phyloP scores from a whole-genome alignment of 92 coral and sea anemone species.

The Epizoanthus ramosus region DNA sequence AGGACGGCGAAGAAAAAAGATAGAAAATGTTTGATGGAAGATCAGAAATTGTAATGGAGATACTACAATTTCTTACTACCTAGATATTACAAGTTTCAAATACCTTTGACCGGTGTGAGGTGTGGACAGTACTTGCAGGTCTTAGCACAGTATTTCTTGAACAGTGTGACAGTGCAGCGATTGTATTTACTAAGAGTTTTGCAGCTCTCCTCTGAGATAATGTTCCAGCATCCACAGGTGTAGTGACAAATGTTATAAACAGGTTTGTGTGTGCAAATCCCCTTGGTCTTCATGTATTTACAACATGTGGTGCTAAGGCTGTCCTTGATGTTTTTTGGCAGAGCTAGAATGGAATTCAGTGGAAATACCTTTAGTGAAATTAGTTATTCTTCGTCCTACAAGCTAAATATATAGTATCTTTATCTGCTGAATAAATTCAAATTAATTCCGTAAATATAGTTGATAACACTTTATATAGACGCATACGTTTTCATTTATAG shows the following conservation, averaged over 20 bases:
- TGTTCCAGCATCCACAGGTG: conserved; percentile 39
- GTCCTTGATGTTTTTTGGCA: conserved; percentile 26
- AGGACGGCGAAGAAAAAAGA: no score
- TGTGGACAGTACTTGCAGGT: conserved; percentile 29
- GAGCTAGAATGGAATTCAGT: neutral
- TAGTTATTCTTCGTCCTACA: no score
- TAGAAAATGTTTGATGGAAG: no score
- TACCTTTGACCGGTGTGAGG: neutral
- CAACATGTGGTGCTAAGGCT: conserved; percentile 3
- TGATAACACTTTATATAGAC: no score
- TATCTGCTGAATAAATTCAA: neutral
- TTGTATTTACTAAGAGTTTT: neutral
- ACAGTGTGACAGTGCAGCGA: neutral
- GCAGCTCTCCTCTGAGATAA: conserved; percentile 15
- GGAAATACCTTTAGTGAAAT: neutral
- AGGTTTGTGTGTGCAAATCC: conserved; percentile 18
- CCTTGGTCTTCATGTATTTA: conserved; percentile 37
- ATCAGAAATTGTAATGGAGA: no score
- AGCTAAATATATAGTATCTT: no score
- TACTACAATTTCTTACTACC: no score
- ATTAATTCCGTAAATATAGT: no score
- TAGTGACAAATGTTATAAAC: conserved; percentile 25
- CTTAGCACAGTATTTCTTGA: conserved; percentile 19
- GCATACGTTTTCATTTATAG: no score
- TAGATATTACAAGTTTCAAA: no score